These are phyloP conservation scores for Noctua pronuba DNA, from an alignment of 2,888 invertebrate species.

Conservation along the genomic window DNA sequence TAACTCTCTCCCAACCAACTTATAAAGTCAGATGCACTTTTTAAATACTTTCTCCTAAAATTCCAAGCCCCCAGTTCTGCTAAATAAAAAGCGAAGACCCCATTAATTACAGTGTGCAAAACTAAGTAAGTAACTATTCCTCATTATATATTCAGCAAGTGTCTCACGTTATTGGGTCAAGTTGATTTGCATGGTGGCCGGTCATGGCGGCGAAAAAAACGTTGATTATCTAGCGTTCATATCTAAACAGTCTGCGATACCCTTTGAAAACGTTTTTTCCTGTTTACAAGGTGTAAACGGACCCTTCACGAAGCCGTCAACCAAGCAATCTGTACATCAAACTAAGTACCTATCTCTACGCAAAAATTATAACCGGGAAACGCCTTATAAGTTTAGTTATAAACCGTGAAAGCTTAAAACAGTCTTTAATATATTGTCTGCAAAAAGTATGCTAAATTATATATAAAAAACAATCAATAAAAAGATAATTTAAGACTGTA, in stretches of 20 bases:
- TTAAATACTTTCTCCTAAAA: not conserved
- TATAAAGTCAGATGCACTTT: not conserved
- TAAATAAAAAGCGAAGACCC: constrained; percentile 7
- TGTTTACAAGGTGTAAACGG: too few relatives aligned
- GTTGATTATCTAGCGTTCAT: constrained; percentile 54
- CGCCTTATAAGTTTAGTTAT: too few relatives aligned
- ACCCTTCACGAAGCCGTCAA: too few relatives aligned
- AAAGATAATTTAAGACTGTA: constrained; percentile 67
- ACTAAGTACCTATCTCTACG: too few relatives aligned
- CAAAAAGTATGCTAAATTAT: not conserved
- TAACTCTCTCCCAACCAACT: not conserved
- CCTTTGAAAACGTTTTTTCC: constrained; percentile 18
- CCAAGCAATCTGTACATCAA: too few relatives aligned
- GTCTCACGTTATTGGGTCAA: constrained; percentile 63
- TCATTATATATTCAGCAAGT: constrained; percentile 58
- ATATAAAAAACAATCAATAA: constrained; percentile 22
- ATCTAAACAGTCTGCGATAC: constrained; percentile 43
- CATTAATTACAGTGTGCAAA: constrained; percentile 38
- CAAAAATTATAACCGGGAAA: too few relatives aligned
- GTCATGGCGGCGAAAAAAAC: constrained; percentile 44
- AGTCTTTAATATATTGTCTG: too few relatives aligned
- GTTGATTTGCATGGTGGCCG: constrained; percentile 60
- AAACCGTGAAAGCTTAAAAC: too few relatives aligned
- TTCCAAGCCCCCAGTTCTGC: not conserved
- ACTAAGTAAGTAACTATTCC: constrained; percentile 29